Conservation (phyloP, 2,797 vertebrate species). For the Todus mexicanus region DNA sequence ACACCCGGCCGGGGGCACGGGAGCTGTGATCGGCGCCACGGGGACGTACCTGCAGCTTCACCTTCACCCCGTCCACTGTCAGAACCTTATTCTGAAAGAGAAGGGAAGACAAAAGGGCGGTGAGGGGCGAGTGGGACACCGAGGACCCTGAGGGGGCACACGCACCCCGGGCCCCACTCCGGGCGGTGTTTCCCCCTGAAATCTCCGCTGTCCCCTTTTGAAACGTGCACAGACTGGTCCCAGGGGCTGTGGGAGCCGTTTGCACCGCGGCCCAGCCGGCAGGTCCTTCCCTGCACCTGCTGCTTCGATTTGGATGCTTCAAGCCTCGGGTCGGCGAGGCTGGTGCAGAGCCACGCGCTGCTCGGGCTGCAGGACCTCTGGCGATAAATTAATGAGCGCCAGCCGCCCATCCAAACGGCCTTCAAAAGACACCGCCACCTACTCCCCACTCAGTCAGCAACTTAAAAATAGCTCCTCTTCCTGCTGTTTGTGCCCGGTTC, state of each 20-base stretch:
- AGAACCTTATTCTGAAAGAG: slow-evolving; percentile 93
- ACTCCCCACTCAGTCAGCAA: not conserved
- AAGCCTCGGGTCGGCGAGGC: not conserved
- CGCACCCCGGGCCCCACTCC: accelerated
- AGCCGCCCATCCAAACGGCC: not conserved
- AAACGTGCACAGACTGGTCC: accelerated
- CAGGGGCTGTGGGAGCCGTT: not conserved
- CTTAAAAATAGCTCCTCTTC: not conserved
- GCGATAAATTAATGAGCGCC: not conserved
- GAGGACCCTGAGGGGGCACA: not conserved
- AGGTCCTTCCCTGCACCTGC: not conserved
- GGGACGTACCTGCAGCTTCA: slow-evolving; percentile 89
- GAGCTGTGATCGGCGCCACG: not conserved
- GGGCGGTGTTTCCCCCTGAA: accelerated
- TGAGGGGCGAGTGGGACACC: not conserved
- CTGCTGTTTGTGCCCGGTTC: not conserved
- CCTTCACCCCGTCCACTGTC: slow-evolving; percentile 89
- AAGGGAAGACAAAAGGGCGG: not conserved
- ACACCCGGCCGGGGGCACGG: accelerated
- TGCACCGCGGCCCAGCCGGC: not conserved
- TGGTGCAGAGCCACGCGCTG: accelerated
- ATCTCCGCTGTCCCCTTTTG: not conserved
- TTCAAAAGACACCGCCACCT: not conserved
- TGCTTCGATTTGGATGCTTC: not conserved
- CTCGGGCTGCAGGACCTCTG: not conserved